Evolutionary conservation across 1,140 invertebrate species (phyloP).

Genomic region (Drosophila sturtevanti): DNA sequence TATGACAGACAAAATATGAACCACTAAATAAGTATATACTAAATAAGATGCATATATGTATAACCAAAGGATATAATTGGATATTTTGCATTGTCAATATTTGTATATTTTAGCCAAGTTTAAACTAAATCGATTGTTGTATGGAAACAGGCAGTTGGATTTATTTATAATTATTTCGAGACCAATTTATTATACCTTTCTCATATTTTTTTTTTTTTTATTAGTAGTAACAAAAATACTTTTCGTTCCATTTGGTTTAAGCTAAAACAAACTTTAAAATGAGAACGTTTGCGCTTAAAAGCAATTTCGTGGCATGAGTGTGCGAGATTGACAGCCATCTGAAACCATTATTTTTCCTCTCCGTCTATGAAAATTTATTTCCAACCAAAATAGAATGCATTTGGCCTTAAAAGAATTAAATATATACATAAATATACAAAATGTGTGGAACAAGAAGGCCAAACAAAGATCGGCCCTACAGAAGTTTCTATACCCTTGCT

Average conservation of each 20-base stretch:
- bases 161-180: too few species aligned
- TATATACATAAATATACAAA: neutral
- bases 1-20: too few species aligned
- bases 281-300: neutral
- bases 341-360: neutral
- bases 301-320: neutral
- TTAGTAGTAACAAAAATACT: neutral
- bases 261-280: neutral
- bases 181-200: too few species aligned
- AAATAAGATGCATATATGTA: too few species aligned
- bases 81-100: too few species aligned
- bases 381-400: constrained; percentile 7
- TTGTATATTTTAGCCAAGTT: too few species aligned
- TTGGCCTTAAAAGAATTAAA: constrained; percentile 9
- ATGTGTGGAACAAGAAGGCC: neutral
- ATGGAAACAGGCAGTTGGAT: too few species aligned
- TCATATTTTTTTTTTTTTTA: too few species aligned
- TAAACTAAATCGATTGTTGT: too few species aligned
- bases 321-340: neutral
- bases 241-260: neutral
- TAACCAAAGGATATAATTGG: too few species aligned
- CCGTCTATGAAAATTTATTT: neutral
- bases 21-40: too few species aligned
- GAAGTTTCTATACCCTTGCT: neutral
- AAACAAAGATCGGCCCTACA: neutral